phyloP scores from a whole-genome alignment of 2,888 invertebrate species.

The Ommatoiulus sabulosus region DNA sequence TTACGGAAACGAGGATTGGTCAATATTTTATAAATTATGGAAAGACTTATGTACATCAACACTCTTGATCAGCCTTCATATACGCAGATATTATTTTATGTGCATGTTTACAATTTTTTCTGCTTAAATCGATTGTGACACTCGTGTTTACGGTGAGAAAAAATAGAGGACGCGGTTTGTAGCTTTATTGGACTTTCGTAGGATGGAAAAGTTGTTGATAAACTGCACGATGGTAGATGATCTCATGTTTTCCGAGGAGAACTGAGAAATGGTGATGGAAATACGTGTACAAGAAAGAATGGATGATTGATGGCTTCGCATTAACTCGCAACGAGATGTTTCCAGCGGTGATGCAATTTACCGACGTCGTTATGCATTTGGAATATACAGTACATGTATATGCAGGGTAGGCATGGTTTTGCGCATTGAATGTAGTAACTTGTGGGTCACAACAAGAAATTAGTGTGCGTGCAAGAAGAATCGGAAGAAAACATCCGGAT shows the following conservation, averaged over 20 bases:
- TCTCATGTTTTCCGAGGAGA: slow-evolving; percentile 1
- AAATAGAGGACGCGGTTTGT: neutral
- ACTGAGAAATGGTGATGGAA: neutral
- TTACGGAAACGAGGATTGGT: neutral
- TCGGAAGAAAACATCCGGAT: neutral
- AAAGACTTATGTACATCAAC: neutral
- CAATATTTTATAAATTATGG: neutral
- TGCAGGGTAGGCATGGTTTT: neutral
- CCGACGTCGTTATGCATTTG: neutral
- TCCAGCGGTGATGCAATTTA: slow-evolving; percentile 14
- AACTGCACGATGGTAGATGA: slow-evolving; percentile 2
- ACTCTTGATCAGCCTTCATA: neutral
- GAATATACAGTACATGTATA: neutral
- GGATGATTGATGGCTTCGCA: slow-evolving; percentile 22
- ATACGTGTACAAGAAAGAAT: neutral
- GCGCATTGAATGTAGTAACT: neutral
- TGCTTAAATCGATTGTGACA: slow-evolving; percentile 12
- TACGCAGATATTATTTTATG: neutral
- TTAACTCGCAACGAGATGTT: neutral
- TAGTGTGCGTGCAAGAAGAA: slow-evolving; percentile 14
- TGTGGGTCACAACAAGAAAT: neutral
- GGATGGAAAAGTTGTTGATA: neutral
- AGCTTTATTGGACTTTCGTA: neutral
- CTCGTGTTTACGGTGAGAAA: neutral
- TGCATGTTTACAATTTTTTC: slow-evolving; percentile 6